These are phyloP conservation scores for Aleiodes testaceus DNA, from an alignment of 2,888 invertebrate genomes.

Conservation along the genomic window DNA sequence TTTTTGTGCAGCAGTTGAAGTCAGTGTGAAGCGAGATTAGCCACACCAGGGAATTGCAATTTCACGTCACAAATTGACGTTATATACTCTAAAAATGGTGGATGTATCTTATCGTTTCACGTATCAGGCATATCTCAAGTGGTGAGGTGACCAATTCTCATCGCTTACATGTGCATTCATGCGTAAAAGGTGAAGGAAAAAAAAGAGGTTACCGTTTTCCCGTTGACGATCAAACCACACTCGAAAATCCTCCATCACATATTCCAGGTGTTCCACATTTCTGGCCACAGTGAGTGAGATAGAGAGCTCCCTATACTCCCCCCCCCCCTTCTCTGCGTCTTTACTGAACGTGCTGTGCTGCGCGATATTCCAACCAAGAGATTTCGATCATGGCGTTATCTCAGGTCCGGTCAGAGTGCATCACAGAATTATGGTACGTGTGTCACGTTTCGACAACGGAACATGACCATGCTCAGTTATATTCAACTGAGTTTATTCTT, in stretches of 20 bases:
- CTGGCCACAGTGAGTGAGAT: slow-evolving; percentile 10
- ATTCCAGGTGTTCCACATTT: slow-evolving; percentile 27
- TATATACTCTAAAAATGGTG: slow-evolving; percentile 15
- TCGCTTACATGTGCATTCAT: neutral
- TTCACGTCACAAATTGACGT: slow-evolving; percentile 26
- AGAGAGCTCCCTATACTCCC: neutral
- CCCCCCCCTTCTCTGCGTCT: too few relatives aligned
- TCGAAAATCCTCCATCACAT: slow-evolving; percentile 8
- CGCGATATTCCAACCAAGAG: slow-evolving; percentile 9
- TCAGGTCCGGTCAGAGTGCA: slow-evolving; percentile 36
- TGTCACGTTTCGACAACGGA: slow-evolving; percentile 49
- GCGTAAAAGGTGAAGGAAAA: too few relatives aligned
- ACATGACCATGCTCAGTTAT: slow-evolving; percentile 38
- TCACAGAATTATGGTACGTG: slow-evolving; percentile 46
- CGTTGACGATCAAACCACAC: slow-evolving; percentile 23
- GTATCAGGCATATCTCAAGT: slow-evolving; percentile 27
- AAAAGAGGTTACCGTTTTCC: neutral
- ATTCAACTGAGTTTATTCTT: slow-evolving; percentile 15
- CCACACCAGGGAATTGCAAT: slow-evolving; percentile 17
- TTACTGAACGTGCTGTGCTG: slow-evolving; percentile 4
- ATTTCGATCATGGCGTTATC: slow-evolving; percentile 32
- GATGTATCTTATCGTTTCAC: slow-evolving; percentile 19
- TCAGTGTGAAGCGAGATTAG: slow-evolving; percentile 1
- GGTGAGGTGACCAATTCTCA: slow-evolving; percentile 1
- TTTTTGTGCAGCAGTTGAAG: neutral